Conservation (phyloP, 1,140 invertebrate species). For the Leptopilina boulardi region DNA sequence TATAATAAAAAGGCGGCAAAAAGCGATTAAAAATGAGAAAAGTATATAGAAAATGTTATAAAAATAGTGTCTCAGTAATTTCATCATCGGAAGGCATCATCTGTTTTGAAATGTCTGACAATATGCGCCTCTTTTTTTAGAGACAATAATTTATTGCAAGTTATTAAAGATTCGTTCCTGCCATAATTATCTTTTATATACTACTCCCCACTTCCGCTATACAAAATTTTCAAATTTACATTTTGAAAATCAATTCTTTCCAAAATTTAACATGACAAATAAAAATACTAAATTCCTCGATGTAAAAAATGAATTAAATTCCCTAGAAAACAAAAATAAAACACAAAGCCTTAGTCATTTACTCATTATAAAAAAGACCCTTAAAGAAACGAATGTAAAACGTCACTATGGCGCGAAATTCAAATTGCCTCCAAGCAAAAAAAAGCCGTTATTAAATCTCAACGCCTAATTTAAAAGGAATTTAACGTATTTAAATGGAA, state of each 20-base stretch:
- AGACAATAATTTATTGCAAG: not conserved
- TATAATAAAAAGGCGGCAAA: conserved; percentile 15
- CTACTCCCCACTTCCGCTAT: conserved; percentile 21
- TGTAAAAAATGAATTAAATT: not conserved
- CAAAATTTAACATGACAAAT: too few species aligned
- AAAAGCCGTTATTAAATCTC: conserved; percentile 2
- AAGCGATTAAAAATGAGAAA: not conserved
- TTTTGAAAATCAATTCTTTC: too few species aligned
- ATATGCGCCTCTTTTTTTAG: not conserved
- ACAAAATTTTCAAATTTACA: too few species aligned
- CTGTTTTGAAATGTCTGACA: not conserved
- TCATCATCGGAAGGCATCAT: not conserved
- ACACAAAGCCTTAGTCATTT: too few species aligned
- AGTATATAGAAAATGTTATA: not conserved
- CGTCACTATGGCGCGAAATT: conserved; percentile 15
- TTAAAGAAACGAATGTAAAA: not conserved
- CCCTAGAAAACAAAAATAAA: too few species aligned
- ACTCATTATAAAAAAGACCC: not conserved
- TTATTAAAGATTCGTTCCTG: conserved; percentile 16
- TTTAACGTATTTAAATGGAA: conserved; percentile 10
- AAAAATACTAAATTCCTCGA: not conserved
- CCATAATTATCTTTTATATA: conserved; percentile 15
- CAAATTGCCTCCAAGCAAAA: not conserved
- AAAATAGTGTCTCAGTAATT: not conserved
- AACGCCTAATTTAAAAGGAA: conserved; percentile 6